phyloP scores from a whole-genome alignment of 2,888 invertebrate species.

The Pantelozetes paolii region DNA sequence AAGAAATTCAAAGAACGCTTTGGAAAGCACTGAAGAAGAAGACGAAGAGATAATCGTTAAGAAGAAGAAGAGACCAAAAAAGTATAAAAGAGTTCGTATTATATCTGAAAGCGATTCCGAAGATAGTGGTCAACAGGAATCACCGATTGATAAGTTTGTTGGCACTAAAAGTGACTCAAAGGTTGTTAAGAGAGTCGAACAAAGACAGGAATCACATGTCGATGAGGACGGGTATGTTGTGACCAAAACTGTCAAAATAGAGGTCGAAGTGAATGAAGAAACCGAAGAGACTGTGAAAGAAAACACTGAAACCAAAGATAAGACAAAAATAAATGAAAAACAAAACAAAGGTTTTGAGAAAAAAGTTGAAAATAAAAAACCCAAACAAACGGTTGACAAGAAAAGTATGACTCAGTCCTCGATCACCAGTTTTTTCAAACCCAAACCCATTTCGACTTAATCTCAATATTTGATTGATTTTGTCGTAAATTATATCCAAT shows the following conservation, averaged over 20 bases:
- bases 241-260: slow-evolving; percentile 46
- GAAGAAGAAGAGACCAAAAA: not conserved
- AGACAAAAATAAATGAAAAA: not conserved
- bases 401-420: slow-evolving; percentile 16
- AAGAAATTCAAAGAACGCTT: not conserved
- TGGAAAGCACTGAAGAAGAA: slow-evolving; percentile 1
- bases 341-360: too few relatives aligned
- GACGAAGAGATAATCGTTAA: not conserved
- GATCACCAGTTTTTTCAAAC: slow-evolving; percentile 22
- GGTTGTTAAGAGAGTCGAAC: not conserved
- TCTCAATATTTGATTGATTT: not conserved
- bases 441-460: not conserved
- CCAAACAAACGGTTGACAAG: not conserved
- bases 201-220: slow-evolving; percentile 50
- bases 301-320: not conserved
- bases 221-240: slow-evolving; percentile 53
- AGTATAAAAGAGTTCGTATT: slow-evolving; percentile 10
- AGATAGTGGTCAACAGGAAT: not conserved
- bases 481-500: too few relatives aligned
- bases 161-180: not conserved
- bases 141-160: slow-evolving; percentile 24
- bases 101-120: slow-evolving; percentile 26
- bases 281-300: not conserved
- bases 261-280: slow-evolving; percentile 24
- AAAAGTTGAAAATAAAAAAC: not conserved